These are phyloP conservation scores for Cavia porcellus DNA, from an alignment of 2,113 vertebrate genomes.

Conservation along the genomic window DNA sequence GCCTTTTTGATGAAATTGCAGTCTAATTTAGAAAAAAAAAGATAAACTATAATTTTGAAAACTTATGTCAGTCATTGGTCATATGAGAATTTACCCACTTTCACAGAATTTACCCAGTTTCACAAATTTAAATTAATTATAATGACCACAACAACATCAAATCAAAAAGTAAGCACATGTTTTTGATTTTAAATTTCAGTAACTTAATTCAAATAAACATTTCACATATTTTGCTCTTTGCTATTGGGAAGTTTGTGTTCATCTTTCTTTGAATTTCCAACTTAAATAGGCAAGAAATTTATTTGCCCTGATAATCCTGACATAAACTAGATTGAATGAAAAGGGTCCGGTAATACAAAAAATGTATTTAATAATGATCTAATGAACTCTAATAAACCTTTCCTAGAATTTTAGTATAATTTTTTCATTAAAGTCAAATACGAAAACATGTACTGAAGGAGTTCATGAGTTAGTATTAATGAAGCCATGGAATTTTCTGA, in stretches of 20 bases:
- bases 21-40: neutral
- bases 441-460: neutral
- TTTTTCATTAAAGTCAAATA: conserved; percentile 67
- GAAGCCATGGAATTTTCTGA: neutral
- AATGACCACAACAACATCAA: neutral
- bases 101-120: too few species aligned
- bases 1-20: neutral
- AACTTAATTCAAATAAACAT: neutral
- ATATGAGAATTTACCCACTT: neutral
- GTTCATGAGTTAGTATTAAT: conserved; percentile 12
- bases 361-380: neutral
- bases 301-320: neutral
- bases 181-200: conserved; percentile 9
- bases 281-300: conserved; percentile 15
- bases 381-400: conserved; percentile 55
- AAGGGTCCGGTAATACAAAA: neutral
- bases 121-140: conserved; percentile 5
- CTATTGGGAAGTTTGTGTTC: neutral
- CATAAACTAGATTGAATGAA: neutral
- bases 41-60: neutral
- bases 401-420: conserved; percentile 41
- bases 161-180: neutral
- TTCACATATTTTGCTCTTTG: neutral
- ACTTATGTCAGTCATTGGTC: neutral
- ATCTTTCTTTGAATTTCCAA: neutral